Evolutionary conservation across 2,113 vertebrate genomes (phyloP).

Genomic region (Larimichthys polyactis): DNA sequence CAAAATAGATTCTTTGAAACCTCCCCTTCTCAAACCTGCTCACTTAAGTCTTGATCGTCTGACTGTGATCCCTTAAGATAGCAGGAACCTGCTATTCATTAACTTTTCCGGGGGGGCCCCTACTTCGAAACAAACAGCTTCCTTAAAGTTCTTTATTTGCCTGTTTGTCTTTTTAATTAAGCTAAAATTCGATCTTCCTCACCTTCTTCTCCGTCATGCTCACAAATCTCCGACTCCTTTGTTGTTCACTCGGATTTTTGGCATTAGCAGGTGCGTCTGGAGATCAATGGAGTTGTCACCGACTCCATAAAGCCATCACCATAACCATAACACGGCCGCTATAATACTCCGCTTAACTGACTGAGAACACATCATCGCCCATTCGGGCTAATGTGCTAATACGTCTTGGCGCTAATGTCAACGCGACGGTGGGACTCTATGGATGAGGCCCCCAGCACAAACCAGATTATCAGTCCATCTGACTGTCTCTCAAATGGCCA

Average conservation of each 20-base stretch:
- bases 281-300: slow-evolving; percentile 73
- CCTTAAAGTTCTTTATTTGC: slow-evolving; percentile 1
- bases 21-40: slow-evolving; percentile 21
- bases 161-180: slow-evolving; percentile 47
- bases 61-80: slow-evolving; percentile 15
- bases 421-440: slow-evolving; percentile 55
- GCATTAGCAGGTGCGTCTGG: slow-evolving; percentile 70
- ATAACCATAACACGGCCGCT: slow-evolving; percentile 73
- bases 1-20: slow-evolving; percentile 57
- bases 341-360: slow-evolving; percentile 74
- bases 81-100: slow-evolving; percentile 5
- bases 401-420: slow-evolving; percentile 79
- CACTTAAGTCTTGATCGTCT: slow-evolving; percentile 10
- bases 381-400: slow-evolving; percentile 82
- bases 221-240: neutral
- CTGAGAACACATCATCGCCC: slow-evolving; percentile 77
- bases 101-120: neutral
- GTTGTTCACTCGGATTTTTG: slow-evolving; percentile 8
- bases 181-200: neutral
- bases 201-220: slow-evolving; percentile 12
- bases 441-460: slow-evolving; percentile 75
- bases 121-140: neutral
- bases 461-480: slow-evolving; percentile 77
- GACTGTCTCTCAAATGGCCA: slow-evolving; percentile 74
- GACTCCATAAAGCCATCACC: slow-evolving; percentile 75